A percentile compares a stretch with the other conserved stretches of the same genome.
Conservation (phyloP, 1,140 invertebrate genomes). For the Sitobion miscanthi region DNA sequence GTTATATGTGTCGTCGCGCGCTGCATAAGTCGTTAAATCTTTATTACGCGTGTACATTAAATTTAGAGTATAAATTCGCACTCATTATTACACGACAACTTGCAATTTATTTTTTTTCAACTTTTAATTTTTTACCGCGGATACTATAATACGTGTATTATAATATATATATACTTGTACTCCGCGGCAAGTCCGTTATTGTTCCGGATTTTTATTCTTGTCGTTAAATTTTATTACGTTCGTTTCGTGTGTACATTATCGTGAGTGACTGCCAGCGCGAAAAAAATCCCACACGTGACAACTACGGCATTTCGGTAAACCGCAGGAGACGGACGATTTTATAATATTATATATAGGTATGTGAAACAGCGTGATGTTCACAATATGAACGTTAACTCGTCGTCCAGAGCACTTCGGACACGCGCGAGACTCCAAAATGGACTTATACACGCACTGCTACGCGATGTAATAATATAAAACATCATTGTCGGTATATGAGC, state of each 20-base stretch:
- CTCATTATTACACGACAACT: background rate
- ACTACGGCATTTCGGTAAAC: background rate
- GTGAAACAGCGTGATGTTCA: background rate
- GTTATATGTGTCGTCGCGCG: conserved; percentile 9
- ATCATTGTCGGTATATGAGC: background rate
- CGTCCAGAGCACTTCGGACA: background rate
- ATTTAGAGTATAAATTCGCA: conserved; percentile 20
- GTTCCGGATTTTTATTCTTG: conserved; percentile 8
- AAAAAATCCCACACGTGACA: background rate
- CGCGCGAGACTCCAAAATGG: background rate
- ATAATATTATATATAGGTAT: background rate
- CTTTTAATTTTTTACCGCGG: background rate
- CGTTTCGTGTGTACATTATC: background rate
- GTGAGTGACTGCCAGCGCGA: background rate
- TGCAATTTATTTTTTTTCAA: background rate
- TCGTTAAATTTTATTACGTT: conserved; percentile 36
- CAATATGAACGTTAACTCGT: background rate
- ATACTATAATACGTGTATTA: background rate
- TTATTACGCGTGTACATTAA: conserved; percentile 15
- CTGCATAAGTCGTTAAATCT: conserved; percentile 11
- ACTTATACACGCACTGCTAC: background rate
- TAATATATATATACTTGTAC: background rate
- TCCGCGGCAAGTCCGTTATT: background rate
- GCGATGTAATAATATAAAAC: background rate
- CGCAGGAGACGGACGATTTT: background rate